Evolutionary conservation across 2,797 vertebrate species (phyloP).

Genomic region (Lagorchestes hirsutus): DNA sequence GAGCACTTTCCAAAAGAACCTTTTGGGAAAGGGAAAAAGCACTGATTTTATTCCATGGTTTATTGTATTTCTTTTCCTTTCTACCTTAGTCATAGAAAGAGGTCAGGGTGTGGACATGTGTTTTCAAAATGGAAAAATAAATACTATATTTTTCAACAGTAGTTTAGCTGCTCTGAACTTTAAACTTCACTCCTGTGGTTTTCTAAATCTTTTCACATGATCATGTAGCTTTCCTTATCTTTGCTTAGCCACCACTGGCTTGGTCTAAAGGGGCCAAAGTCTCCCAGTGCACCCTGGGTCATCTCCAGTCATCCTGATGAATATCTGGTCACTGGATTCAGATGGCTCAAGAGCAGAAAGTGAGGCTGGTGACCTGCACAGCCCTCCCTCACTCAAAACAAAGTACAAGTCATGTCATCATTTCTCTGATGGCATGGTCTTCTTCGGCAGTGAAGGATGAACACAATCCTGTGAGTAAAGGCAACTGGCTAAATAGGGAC

Average conservation of each 20-base stretch:
- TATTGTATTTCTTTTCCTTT: conserved; percentile 21
- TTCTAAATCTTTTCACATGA: background rate
- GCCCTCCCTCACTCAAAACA: no score
- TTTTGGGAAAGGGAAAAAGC: background rate
- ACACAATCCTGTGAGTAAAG: no score
- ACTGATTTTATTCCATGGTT: background rate
- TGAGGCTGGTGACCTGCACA: no score
- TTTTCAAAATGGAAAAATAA: background rate
- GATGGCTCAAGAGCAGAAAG: no score
- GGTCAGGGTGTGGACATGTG: background rate
- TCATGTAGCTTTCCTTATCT: background rate
- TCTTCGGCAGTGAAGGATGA: no score
- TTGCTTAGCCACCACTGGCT: background rate
- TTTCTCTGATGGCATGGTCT: no score
- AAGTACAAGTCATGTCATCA: no score
- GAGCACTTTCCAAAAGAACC: conserved; percentile 49
- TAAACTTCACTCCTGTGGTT: background rate
- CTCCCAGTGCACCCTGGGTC: no score
- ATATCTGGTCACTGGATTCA: no score
- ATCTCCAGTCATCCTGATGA: no score
- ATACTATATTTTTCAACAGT: background rate
- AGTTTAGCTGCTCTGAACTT: background rate
- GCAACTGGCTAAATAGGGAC: no score
- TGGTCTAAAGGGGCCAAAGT: no score
- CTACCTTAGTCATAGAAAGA: background rate